Base-by-base conservation (phyloP, 2,888 invertebrate species). In the Agrochola lychnidis region DNA sequence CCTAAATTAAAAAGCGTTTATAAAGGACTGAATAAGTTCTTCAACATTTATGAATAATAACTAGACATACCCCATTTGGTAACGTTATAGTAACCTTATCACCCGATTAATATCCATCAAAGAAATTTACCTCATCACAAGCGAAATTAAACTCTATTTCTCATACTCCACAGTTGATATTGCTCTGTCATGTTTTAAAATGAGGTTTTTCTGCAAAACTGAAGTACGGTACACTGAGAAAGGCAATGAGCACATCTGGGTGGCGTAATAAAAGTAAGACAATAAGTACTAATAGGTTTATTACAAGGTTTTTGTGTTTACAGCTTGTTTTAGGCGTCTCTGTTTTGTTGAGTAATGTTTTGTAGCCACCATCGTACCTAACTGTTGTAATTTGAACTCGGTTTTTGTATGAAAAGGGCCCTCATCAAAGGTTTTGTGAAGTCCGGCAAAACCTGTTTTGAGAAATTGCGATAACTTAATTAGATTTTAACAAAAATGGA, bases 271-370 rank as follows among this genome's bases (percentile, higher is more conserved):
- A 79, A 87, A 86, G 75, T 84, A 83, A 83, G 78, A 79, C 73
- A 81, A 82, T 84, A 83, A 79, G 75, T 83, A 83, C 79, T 86
- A 86, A 88, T 81, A 84, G 72, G 70, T 87, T 88, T 89, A 86
- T 83, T 80, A 81, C 73, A 69, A 56, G 70, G 74, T 74, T 80
- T 83, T 83, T 64, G 71, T 66, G 75, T 78, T 81, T 72, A 76
- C 63, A 66, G 70, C 73, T 67, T 76, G 72, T 77, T 84, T 80
- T 68, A 64, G 64, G 19, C 45, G 57, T 63, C n/a, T 66, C 36
- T 75, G 78, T 73, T 48, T 75, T 72, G 70, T 80, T 56, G 53
- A 63, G 51, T 64, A 73, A 82, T 79, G 82, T 57, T 59, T 70
- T 74, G 71, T 70, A 16, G 25, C 61, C 36, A 56, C 59, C 51